Evolutionary conservation across 2,888 invertebrate genomes (phyloP).

Genomic region (Apeira syringaria): DNA sequence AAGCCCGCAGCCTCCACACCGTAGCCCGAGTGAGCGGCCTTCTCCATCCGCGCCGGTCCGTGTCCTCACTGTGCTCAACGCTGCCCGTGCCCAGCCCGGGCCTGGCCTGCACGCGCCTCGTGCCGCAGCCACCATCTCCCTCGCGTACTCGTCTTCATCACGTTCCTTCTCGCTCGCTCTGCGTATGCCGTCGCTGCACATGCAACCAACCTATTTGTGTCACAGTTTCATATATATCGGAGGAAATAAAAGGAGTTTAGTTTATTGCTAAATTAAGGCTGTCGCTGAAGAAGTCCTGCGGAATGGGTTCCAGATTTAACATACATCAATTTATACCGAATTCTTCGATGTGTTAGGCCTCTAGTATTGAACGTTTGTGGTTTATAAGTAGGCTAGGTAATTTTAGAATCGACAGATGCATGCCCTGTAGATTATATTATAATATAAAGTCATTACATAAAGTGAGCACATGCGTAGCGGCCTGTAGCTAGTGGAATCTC

Average conservation of each 20-base stretch:
- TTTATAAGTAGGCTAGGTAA: conserved; percentile 25
- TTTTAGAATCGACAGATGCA: conserved; percentile 23
- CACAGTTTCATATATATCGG: conserved; percentile 29
- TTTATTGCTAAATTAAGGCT: too few species aligned
- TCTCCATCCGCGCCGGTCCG: conserved; percentile 19
- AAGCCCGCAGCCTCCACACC: neutral
- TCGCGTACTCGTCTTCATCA: conserved; percentile 45
- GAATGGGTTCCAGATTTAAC: neutral
- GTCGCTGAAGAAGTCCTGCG: too few species aligned
- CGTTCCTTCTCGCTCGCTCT: conserved; percentile 55
- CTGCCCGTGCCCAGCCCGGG: conserved; percentile 8
- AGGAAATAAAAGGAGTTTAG: too few species aligned
- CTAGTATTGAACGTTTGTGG: conserved; percentile 14
- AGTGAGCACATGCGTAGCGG: conserved; percentile 47
- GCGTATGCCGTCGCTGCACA: conserved; percentile 57
- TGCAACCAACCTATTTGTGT: conserved; percentile 62
- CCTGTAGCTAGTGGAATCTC: conserved; percentile 28
- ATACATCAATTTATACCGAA: conserved; percentile 2
- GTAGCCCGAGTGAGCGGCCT: conserved; percentile 5
- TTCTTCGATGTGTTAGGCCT: too few species aligned
- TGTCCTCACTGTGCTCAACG: too few species aligned
- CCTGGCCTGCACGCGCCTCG: conserved; percentile 29
- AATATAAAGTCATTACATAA: conserved; percentile 10
- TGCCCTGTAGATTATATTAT: neutral
- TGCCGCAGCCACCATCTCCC: conserved; percentile 65